Percentiles rank a stretch among this genome's conserved stretches.
Conservation (phyloP, 2,888 invertebrate species). For the Tortricodes alternella region DNA sequence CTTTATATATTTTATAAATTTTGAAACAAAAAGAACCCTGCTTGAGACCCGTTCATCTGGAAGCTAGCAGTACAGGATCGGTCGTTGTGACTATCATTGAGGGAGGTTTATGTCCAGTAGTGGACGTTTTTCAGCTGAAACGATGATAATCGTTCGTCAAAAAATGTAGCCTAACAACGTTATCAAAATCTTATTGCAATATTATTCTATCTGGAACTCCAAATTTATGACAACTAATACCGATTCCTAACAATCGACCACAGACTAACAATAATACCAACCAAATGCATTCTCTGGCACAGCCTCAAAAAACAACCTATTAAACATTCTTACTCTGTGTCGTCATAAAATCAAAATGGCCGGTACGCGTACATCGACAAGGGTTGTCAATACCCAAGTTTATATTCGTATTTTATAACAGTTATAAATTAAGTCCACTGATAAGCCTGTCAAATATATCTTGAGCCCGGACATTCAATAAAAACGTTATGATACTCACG, state of each 20-base stretch:
- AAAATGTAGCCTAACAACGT: constrained; percentile 14
- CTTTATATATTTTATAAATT: no score
- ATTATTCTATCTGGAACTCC: constrained; percentile 37
- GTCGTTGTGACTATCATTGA: no score
- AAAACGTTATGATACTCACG: constrained; percentile 18
- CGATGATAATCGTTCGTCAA: not conserved
- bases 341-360: constrained; percentile 36
- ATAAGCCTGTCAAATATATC: constrained; percentile 36
- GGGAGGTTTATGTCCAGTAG: no score
- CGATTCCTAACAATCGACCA: constrained; percentile 14
- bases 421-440: constrained; percentile 45
- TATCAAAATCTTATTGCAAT: constrained; percentile 35
- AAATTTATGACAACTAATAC: constrained; percentile 25
- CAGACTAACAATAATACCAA: not conserved
- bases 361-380: constrained; percentile 35
- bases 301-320: not conserved
- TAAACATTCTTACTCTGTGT: constrained; percentile 4
- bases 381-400: constrained; percentile 43
- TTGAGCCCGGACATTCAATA: constrained; percentile 31
- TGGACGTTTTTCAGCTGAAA: not conserved
- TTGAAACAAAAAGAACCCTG: no score
- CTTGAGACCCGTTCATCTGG: no score
- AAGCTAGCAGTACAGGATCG: no score
- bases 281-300: not conserved
- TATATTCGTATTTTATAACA: constrained; percentile 47